Conservation (phyloP, 2,888 invertebrate species). For the Chouioia cunea region DNA sequence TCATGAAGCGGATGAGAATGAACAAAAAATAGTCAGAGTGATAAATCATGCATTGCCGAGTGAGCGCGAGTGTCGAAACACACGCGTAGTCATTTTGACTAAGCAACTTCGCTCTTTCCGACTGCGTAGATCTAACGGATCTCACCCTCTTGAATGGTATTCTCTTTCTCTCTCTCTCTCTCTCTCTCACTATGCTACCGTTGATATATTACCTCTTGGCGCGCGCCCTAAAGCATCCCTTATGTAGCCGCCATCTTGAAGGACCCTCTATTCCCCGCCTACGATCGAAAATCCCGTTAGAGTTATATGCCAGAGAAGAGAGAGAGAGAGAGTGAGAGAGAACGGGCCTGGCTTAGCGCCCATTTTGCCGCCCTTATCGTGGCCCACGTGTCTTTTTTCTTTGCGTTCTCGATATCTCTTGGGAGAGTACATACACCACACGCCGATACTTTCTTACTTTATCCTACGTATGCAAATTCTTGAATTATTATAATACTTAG, state of each 20-base stretch:
- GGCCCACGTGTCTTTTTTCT: constrained; percentile 31
- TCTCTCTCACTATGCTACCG: constrained; percentile 23
- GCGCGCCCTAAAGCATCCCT: constrained; percentile 66
- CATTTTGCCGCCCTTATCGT: constrained; percentile 63
- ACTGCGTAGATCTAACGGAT: constrained; percentile 35
- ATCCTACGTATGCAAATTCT: constrained; percentile 31
- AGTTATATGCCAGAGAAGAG: constrained; percentile 58
- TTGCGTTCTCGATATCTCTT: constrained; percentile 29
- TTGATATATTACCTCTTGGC: constrained; percentile 67
- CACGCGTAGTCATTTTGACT: constrained; percentile 39
- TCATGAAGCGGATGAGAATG: too few species aligned
- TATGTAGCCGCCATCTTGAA: constrained; percentile 67
- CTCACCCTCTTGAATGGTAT: too few species aligned
- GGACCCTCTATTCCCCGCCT: constrained; percentile 64
- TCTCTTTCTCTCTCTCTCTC: constrained; percentile 1
- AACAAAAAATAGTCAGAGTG: too few species aligned
- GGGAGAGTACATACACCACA: constrained; percentile 32
- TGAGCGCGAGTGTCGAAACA: constrained; percentile 13
- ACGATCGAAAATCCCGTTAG: constrained; percentile 69
- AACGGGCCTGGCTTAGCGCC: constrained; percentile 62
- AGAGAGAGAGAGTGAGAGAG: not conserved
- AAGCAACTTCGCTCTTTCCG: constrained; percentile 40
- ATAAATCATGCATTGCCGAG: too few species aligned
- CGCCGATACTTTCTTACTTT: constrained; percentile 1
- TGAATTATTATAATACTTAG: constrained; percentile 33